phyloP scores from a whole-genome alignment of 2,888 invertebrate species.

The Hofmannophila pseudospretella region DNA sequence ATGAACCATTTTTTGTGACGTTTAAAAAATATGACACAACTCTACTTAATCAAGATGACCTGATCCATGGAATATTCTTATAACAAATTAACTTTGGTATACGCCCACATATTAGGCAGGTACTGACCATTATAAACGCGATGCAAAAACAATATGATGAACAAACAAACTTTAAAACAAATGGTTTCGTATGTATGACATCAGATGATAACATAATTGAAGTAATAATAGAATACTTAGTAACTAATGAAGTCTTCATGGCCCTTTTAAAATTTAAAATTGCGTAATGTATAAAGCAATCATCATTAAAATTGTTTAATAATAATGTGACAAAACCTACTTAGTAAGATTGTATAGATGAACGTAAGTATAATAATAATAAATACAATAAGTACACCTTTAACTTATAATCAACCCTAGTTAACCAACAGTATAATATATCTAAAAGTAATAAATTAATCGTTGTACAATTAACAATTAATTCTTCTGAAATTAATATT shows the following conservation, averaged over 20 bases:
- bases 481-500: too few species aligned
- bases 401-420: too few species aligned
- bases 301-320: constrained; percentile 5
- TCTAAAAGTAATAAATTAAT: too few species aligned
- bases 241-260: constrained; percentile 13
- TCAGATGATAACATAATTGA: constrained; percentile 9
- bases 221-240: constrained; percentile 8
- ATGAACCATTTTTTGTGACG: constrained; percentile 12
- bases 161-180: constrained; percentile 4
- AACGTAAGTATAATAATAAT: too few species aligned
- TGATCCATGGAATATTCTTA: constrained; percentile 24
- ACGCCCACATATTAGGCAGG: constrained; percentile 30
- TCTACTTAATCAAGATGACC: constrained; percentile 17
- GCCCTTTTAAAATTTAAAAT: background rate
- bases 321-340: too few species aligned
- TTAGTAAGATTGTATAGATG: too few species aligned
- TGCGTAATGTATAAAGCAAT: constrained; percentile 15
- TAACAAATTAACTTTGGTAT: constrained; percentile 19
- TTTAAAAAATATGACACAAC: constrained; percentile 23
- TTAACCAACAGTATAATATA: too few species aligned
- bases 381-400: too few species aligned
- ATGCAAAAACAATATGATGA: constrained; percentile 4
- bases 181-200: constrained; percentile 8
- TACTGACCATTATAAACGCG: constrained; percentile 7
- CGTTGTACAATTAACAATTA: too few species aligned